Evolutionary conservation across 1,140 invertebrate species (phyloP).

Genomic region (Psix sp.): DNA sequence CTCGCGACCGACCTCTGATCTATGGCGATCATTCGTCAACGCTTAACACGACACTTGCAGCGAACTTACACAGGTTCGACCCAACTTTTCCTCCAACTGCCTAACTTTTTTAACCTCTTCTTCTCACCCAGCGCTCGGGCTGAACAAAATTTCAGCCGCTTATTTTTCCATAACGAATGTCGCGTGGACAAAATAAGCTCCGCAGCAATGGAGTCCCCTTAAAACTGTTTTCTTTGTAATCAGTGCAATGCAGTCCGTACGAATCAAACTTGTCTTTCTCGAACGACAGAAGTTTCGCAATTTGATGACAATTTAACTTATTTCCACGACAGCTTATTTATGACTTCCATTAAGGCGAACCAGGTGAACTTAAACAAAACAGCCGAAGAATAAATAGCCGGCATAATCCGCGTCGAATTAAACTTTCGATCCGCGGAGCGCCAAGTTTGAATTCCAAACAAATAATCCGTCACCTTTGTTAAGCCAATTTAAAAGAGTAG

Average conservation of each 20-base stretch:
- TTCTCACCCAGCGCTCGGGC: neutral
- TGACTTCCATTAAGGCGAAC: slow-evolving; percentile 41
- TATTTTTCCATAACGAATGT: too few relatives aligned
- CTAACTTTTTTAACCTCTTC: neutral
- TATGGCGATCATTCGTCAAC: slow-evolving; percentile 63
- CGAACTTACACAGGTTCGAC: slow-evolving; percentile 4
- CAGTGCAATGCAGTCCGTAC: slow-evolving; percentile 22
- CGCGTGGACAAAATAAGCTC: too few relatives aligned
- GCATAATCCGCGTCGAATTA: slow-evolving; percentile 47
- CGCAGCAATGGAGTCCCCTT: too few relatives aligned
- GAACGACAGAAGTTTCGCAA: slow-evolving; percentile 36
- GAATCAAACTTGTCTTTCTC: slow-evolving; percentile 26
- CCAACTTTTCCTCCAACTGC: neutral
- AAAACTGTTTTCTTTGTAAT: slow-evolving; percentile 26
- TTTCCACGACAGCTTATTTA: slow-evolving; percentile 30
- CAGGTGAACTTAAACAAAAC: slow-evolving; percentile 44
- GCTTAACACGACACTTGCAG: slow-evolving; percentile 22
- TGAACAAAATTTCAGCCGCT: neutral
- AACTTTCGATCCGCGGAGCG: slow-evolving; percentile 39
- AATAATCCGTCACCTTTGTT: slow-evolving; percentile 35
- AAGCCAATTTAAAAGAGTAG: slow-evolving; percentile 44
- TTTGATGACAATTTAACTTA: slow-evolving; percentile 51
- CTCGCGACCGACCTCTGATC: slow-evolving; percentile 56
- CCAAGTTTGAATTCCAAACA: slow-evolving; percentile 42
- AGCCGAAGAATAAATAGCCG: slow-evolving; percentile 42